Percentiles rank a stretch among this genome's conserved stretches.
Conservation (phyloP, 2,113 vertebrate species). For the Stomatorhinus ivindoensis region DNA sequence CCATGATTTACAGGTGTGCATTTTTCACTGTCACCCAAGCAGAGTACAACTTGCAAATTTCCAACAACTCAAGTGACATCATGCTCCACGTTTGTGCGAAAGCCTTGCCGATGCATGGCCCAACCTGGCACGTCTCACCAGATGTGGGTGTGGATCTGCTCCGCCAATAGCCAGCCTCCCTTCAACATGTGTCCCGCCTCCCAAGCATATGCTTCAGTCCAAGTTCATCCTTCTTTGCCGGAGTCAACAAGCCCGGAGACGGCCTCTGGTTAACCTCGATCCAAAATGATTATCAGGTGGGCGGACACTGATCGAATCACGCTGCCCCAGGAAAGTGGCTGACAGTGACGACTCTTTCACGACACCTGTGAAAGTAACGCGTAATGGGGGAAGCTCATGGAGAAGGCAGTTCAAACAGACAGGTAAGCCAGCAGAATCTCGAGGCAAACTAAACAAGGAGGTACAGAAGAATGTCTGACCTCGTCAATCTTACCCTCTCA, state of each 20-base stretch:
- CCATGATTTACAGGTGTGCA: not conserved
- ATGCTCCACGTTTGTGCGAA: not conserved
- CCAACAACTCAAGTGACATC: not conserved
- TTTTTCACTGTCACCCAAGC: not conserved
- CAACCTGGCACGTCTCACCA: not conserved
- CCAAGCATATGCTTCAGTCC: not conserved
- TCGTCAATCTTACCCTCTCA: not conserved
- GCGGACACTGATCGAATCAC: slow-evolving; percentile 26
- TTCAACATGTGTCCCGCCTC: not conserved
- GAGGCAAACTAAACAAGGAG: not conserved
- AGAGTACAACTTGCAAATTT: not conserved
- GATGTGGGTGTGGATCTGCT: not conserved
- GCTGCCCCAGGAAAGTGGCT: not conserved
- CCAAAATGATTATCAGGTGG: slow-evolving; percentile 28
- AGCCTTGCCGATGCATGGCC: not conserved
- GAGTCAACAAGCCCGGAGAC: slow-evolving; percentile 24
- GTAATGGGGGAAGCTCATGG: not conserved
- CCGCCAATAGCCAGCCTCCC: not conserved
- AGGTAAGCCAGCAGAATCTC: too few species aligned
- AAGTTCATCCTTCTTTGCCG: slow-evolving; percentile 13
- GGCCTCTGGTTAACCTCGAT: slow-evolving; percentile 30
- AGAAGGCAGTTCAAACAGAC: not conserved
- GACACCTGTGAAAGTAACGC: not conserved
- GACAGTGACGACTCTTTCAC: not conserved
- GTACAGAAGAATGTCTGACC: not conserved